A percentile compares a stretch with the other conserved stretches of the same genome.
phyloP scores from a whole-genome alignment of 2,888 invertebrate species.

The Neocrepidodera transversa region DNA sequence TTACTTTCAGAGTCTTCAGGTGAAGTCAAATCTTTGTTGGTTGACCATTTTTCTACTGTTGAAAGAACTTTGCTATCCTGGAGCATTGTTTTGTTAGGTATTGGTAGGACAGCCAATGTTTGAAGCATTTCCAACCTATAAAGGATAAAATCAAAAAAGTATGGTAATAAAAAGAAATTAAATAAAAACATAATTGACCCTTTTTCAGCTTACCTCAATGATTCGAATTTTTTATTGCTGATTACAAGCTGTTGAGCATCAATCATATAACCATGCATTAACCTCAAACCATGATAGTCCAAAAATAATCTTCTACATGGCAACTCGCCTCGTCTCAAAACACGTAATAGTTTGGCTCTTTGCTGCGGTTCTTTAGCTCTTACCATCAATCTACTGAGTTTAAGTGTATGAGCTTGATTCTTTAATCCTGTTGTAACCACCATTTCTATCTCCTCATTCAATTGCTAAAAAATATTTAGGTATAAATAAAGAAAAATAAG shows the following conservation, averaged over 20 bases:
- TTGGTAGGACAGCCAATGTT: slow-evolving; percentile 85
- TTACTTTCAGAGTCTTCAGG: slow-evolving; percentile 58
- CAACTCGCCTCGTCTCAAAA: slow-evolving; percentile 81
- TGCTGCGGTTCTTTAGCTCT: slow-evolving; percentile 84
- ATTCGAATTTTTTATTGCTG: slow-evolving; percentile 52
- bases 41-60: slow-evolving; percentile 85
- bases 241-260: slow-evolving; percentile 66
- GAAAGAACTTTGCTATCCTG: slow-evolving; percentile 89
- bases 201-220: slow-evolving; percentile 44
- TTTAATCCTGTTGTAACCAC: slow-evolving; percentile 80
- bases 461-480: slow-evolving; percentile 63
- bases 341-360: slow-evolving; percentile 75
- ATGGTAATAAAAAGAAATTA: no score
- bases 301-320: slow-evolving; percentile 87
- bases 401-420: slow-evolving; percentile 89
- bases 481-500: no score
- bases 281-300: slow-evolving; percentile 89
- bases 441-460: slow-evolving; percentile 88
- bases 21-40: slow-evolving; percentile 54
- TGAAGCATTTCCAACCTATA: slow-evolving; percentile 76
- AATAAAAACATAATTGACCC: no score
- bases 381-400: slow-evolving; percentile 90
- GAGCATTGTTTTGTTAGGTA: slow-evolving; percentile 91
- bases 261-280: slow-evolving; percentile 93
- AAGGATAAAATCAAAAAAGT: slow-evolving; percentile 1